Percentiles rank a stretch among this genome's conserved stretches.
Evolutionary conservation across 2,888 invertebrate species (phyloP).

Genomic region (Malthinus seriepunctatus): DNA sequence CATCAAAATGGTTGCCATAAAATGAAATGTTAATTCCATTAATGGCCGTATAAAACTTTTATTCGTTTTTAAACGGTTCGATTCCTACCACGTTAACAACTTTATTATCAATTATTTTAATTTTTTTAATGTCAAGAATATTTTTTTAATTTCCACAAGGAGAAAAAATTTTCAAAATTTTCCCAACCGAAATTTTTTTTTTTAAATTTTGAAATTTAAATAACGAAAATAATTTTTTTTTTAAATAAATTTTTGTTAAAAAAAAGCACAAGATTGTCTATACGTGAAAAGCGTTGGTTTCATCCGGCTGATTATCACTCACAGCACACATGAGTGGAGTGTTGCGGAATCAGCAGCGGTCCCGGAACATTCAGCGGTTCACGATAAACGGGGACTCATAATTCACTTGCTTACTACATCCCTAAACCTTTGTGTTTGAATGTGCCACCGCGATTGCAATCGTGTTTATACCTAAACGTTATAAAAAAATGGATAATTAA

Average conservation of each 20-base stretch:
- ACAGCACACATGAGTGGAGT: slow-evolving; percentile 48
- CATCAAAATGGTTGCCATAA: slow-evolving; percentile 60
- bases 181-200: neutral
- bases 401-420: slow-evolving; percentile 40
- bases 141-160: neutral
- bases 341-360: slow-evolving; percentile 49
- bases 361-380: slow-evolving; percentile 38
- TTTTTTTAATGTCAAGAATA: neutral
- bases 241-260: neutral
- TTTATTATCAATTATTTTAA: neutral
- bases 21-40: slow-evolving; percentile 29
- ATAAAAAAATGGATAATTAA: no score
- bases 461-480: slow-evolving; percentile 2
- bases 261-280: neutral
- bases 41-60: slow-evolving; percentile 25
- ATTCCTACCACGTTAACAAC: slow-evolving; percentile 4
- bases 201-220: no score
- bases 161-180: neutral
- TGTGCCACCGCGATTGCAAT: slow-evolving; percentile 3
- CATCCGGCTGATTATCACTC: slow-evolving; percentile 45
- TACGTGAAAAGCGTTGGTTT: slow-evolving; percentile 19
- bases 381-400: slow-evolving; percentile 47
- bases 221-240: no score
- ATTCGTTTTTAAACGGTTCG: slow-evolving; percentile 16
- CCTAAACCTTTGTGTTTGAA: slow-evolving; percentile 25